A percentile compares a stretch with the other conserved stretches of the same genome.
These are phyloP conservation scores for Whitmania pigra DNA, from an alignment of 1,140 invertebrate species.

Conservation along the genomic window DNA sequence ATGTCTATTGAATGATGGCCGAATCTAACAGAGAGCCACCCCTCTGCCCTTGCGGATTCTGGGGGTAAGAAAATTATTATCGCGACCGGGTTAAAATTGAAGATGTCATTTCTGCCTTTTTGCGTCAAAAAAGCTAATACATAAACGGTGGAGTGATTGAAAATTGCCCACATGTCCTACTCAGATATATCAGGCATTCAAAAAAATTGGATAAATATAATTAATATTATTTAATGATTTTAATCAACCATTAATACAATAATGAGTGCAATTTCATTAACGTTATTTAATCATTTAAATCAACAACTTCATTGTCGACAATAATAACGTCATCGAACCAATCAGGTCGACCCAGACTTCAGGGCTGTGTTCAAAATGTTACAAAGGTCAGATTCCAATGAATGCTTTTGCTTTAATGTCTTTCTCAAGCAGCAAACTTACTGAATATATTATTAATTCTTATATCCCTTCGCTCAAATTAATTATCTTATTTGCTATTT, in stretches of 20 bases:
- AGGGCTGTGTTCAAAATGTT: constrained; percentile 30
- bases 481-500: no score
- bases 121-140: neutral
- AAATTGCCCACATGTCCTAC: constrained; percentile 11
- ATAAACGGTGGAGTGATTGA: neutral
- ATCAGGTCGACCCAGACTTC: constrained; percentile 26
- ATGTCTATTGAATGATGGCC: constrained; percentile 30
- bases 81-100: neutral
- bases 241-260: no score
- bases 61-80: constrained; percentile 29
- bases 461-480: no score
- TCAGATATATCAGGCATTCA: constrained; percentile 18
- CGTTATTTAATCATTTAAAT: neutral
- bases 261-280: neutral
- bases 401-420: no score
- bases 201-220: neutral
- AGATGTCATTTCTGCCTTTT: neutral
- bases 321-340: no score
- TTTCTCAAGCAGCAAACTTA: no score
- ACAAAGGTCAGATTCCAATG: constrained; percentile 25
- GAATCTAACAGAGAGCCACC: constrained; percentile 34
- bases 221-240: neutral
- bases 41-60: constrained; percentile 39
- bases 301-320: constrained; percentile 16
- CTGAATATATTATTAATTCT: no score